Percentiles rank a stretch among this genome's conserved stretches.
Evolutionary conservation across 2,113 vertebrate genomes (phyloP).

Genomic region (Chinchilla lanigera): DNA sequence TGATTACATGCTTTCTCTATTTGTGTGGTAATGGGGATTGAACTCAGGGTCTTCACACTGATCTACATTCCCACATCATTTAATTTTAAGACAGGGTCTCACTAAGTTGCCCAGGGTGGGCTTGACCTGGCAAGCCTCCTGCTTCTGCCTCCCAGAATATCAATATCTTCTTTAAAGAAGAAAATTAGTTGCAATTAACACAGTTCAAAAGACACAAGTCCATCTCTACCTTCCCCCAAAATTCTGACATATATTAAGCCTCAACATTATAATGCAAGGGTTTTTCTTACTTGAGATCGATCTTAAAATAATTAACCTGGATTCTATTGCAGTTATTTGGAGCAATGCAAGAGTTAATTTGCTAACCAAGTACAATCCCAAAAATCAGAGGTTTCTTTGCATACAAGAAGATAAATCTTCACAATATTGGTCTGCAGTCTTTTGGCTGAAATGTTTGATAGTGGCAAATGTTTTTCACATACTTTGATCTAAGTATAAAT

Average conservation of each 20-base stretch:
- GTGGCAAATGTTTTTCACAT: not conserved
- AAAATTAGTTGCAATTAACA: not conserved
- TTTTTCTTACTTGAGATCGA: not conserved
- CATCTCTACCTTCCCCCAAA: not conserved
- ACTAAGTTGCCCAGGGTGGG: not conserved
- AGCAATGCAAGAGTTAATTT: not conserved
- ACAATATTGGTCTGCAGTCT: not conserved
- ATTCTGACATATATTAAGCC: not conserved
- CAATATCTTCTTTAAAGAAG: not conserved
- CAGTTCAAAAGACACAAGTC: not conserved
- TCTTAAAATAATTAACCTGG: constrained; percentile 17
- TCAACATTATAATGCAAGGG: not conserved
- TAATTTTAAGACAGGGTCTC: not conserved
- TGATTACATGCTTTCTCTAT: not conserved
- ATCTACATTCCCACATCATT: not conserved
- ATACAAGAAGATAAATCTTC: not conserved
- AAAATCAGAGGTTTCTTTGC: not conserved
- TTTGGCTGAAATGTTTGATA: not conserved
- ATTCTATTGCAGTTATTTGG: not conserved
- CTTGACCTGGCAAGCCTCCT: not conserved
- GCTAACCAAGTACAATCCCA: not conserved
- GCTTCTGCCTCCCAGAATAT: not conserved
- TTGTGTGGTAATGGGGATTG: not conserved
- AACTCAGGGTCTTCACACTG: not conserved
- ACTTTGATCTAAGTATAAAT: not conserved